These are phyloP conservation scores for Pycnomerus fuliginosus DNA, from an alignment of 2,888 invertebrate species.

Conservation along the genomic window DNA sequence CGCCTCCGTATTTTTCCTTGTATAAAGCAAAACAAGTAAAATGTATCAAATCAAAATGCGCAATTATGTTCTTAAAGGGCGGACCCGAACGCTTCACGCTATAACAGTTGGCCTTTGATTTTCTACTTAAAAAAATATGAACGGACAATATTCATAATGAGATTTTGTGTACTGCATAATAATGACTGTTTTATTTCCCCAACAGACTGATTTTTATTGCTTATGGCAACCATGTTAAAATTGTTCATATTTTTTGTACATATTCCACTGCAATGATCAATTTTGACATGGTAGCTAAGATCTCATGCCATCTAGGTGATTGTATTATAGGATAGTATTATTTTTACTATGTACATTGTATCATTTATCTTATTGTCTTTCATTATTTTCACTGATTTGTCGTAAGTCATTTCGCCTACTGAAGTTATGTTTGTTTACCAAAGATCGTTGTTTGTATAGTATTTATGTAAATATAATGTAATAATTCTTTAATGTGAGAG, in stretches of 20 bases:
- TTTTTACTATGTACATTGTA: conserved; percentile 15
- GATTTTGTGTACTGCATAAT: conserved; percentile 28
- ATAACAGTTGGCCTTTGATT: no score
- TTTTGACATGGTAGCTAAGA: conserved; percentile 26
- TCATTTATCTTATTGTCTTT: conserved; percentile 15
- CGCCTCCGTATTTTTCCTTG: no score
- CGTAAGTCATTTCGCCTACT: conserved; percentile 10
- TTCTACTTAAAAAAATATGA: no score
- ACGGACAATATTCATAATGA: conserved; percentile 39
- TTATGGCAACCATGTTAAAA: conserved; percentile 32
- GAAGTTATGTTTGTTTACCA: conserved; percentile 44
- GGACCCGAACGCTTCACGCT: no score
- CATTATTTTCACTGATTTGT: conserved; percentile 3
- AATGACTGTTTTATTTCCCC: conserved; percentile 31
- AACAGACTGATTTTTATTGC: conserved; percentile 41
- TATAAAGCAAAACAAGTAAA: no score
- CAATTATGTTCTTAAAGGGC: no score
- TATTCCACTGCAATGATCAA: no score
- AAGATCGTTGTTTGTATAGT: conserved; percentile 52
- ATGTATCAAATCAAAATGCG: no score
- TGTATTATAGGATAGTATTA: conserved; percentile 11
- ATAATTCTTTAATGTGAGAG: conserved; percentile 14
- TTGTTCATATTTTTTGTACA: conserved; percentile 34
- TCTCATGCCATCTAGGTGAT: conserved; percentile 20
- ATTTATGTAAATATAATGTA: conserved; percentile 47